These are phyloP conservation scores for Tor tambroides DNA, from an alignment of 2,113 vertebrate genomes.

Conservation along the genomic window DNA sequence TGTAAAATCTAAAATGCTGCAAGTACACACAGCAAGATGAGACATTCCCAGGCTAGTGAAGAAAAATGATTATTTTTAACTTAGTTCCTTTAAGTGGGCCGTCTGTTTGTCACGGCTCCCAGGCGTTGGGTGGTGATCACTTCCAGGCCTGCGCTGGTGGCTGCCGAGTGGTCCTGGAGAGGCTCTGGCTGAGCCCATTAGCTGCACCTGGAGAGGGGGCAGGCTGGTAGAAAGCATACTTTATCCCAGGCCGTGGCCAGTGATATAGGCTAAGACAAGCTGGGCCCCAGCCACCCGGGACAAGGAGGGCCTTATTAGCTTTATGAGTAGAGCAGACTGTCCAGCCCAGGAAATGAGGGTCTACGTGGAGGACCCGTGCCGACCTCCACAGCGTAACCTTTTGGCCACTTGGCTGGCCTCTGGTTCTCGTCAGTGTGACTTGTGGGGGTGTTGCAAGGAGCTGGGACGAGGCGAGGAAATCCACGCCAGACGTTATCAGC, in stretches of 20 bases:
- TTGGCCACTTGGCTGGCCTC: constrained; percentile 76
- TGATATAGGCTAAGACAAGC: constrained; percentile 70
- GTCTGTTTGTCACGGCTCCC: constrained; percentile 28
- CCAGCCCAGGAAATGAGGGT: constrained; percentile 91
- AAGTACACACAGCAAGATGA: background rate
- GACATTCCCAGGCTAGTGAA: background rate
- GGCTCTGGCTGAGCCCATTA: constrained; percentile 86
- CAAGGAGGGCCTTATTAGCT: constrained; percentile 88
- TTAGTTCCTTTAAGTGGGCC: constrained; percentile 25
- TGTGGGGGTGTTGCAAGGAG: constrained; percentile 62
- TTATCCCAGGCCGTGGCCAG: no score
- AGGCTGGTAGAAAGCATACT: no score
- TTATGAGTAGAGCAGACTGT: constrained; percentile 86
- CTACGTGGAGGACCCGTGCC: constrained; percentile 76
- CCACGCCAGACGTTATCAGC: constrained; percentile 20
- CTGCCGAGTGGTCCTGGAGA: constrained; percentile 78
- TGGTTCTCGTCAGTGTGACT: constrained; percentile 82
- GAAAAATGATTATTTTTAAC: constrained; percentile 26
- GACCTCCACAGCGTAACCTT: constrained; percentile 83
- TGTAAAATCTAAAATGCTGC: background rate
- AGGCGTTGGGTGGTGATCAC: constrained; percentile 69
- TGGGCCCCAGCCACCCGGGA: constrained; percentile 68
- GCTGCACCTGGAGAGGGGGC: constrained; percentile 81
- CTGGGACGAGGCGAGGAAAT: constrained; percentile 42
- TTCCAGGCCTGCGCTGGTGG: constrained; percentile 79